A percentile compares a stretch with the other conserved stretches of the same genome.
phyloP scores from a whole-genome alignment of 2,113 vertebrate genomes.

The Phainopepla nitens region DNA sequence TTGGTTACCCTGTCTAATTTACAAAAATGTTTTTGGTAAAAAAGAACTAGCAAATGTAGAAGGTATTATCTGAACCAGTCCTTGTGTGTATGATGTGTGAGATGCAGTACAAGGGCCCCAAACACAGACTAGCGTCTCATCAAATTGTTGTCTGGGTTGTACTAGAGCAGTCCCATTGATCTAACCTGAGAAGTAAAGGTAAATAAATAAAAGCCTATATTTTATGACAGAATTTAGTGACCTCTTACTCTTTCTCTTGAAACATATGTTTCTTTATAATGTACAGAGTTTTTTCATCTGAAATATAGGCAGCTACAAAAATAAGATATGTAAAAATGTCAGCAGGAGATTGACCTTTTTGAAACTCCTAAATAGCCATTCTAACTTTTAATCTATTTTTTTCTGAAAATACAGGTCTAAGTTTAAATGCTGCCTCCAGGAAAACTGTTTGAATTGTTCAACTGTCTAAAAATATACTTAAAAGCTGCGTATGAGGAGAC shows the following conservation, averaged over 20 bases:
- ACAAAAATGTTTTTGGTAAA: not conserved
- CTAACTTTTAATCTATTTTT: conserved; percentile 8
- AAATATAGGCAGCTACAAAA: not conserved
- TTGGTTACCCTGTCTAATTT: not conserved
- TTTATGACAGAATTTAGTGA: not conserved
- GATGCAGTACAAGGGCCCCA: accelerated
- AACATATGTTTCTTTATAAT: not conserved
- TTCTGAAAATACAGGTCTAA: conserved; percentile 28
- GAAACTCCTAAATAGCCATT: not conserved
- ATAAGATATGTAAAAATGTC: conserved; percentile 2
- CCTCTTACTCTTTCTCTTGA: not conserved
- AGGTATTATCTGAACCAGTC: not conserved
- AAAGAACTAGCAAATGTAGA: not conserved
- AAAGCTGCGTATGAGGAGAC: conserved; percentile 35
- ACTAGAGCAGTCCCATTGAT: not conserved
- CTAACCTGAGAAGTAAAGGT: not conserved
- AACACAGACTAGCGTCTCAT: not conserved
- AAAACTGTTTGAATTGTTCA: conserved; percentile 53
- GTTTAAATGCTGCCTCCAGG: conserved; percentile 46
- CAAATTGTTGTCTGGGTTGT: not conserved
- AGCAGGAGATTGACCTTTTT: not conserved
- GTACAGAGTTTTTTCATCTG: not conserved
- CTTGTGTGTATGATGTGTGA: not conserved
- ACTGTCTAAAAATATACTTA: conserved; percentile 60
- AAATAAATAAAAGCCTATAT: not conserved